Conservation (phyloP, 2,888 invertebrate genomes). For the Apamea monoglypha region DNA sequence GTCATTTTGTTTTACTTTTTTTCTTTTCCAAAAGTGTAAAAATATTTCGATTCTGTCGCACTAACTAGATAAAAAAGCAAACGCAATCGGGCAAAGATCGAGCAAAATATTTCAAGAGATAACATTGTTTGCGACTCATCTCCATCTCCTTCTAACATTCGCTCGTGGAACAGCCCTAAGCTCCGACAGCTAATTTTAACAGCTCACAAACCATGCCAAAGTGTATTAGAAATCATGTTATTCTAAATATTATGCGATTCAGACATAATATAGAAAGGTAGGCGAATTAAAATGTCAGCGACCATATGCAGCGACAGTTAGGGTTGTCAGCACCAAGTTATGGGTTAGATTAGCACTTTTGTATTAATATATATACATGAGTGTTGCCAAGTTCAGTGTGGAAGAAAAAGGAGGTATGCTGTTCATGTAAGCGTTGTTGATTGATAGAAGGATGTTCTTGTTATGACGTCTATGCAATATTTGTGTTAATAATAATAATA, state of each 20-base stretch:
- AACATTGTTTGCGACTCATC: background rate
- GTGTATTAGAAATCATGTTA: slow-evolving; percentile 28
- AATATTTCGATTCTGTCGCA: background rate
- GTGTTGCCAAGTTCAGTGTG: slow-evolving; percentile 10
- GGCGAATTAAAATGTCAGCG: slow-evolving; percentile 71
- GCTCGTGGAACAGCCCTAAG: background rate
- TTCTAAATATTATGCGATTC: slow-evolving; percentile 30
- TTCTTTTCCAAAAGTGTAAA: background rate
- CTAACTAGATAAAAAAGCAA: background rate
- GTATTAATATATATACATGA: slow-evolving; percentile 28
- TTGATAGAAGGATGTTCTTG: slow-evolving; percentile 3
- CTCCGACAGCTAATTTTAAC: slow-evolving; percentile 7
- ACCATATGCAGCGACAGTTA: slow-evolving; percentile 54
- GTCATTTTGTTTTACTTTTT: too few relatives aligned
- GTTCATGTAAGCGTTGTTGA: background rate
- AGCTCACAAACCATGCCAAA: slow-evolving; percentile 9
- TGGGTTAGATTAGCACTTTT: slow-evolving; percentile 8
- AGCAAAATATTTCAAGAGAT: background rate
- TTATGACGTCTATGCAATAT: background rate
- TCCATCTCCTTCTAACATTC: too few relatives aligned
- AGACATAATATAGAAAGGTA: slow-evolving; percentile 56
- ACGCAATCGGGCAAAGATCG: background rate
- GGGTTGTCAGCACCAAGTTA: slow-evolving; percentile 43
- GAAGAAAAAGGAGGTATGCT: background rate
- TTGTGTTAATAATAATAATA: too few relatives aligned